Base-by-base conservation (phyloP, 2,888 invertebrate genomes). In the Dryobotodes eremita region DNA sequence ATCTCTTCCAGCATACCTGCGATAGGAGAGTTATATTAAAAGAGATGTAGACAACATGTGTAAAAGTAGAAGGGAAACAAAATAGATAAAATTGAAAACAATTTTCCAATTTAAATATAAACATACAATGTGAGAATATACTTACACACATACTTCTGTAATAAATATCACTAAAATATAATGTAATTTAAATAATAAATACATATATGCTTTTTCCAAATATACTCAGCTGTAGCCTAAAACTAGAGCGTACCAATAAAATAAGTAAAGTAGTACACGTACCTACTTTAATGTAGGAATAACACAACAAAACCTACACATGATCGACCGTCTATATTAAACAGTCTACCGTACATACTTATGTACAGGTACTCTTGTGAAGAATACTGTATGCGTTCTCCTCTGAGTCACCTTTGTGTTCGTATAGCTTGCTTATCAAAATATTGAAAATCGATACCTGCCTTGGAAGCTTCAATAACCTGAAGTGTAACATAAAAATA, bases 371-470 rank as follows among this genome's bases (percentile, higher is more conserved):
- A 72, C 57, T 66, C 42, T 64, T 53, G 59, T 65, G 31, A 76
- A 77, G 75, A 77, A 69, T 71, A 26, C 26, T 75, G 71, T 57
- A 73, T 66, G 68, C 71, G 55, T 71, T 83, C 72, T 71, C 65
- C 62, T 59, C 46, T 20, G 61, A 36, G 78, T 72, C 82, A 81
- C 80, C 76, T 82, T 42, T 70, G 69, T 31, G 31, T 79, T 81
- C 77, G 78, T 68, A 71, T 42, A 61, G 75, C 53, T 82, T 81
- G 77, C 89, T 86, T 89, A 84, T 85, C 86, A 85, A 84, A 84
- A 89, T 89, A 89, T 89, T 83, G 89, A 82, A 86, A 82, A 88
- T 86, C 89, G 68, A 89, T 89, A 82, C 71, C 71, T 62, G 71
- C 62, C 71, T 75, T 68, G 53, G 71, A 77, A 85, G 76, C 79